Base-by-base conservation (phyloP, 2,797 vertebrate genomes). In the Gobionotothen gibberifrons region DNA sequence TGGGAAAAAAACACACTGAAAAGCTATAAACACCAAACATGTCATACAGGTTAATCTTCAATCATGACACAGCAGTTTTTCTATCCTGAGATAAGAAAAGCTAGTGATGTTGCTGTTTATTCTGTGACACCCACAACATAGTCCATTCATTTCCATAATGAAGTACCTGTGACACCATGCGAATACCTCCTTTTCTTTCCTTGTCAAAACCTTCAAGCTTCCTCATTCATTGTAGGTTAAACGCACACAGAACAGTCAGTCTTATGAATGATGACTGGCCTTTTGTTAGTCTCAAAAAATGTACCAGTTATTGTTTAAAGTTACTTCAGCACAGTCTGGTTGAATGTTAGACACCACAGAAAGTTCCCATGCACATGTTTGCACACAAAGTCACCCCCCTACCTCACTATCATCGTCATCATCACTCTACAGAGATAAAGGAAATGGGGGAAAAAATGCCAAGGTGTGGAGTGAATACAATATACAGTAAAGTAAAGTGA, bases 331-430 rank as follows among this genome's bases (percentile, higher is more conserved):
- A 17, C 21, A 46, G 29, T 39, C 61, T 13, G 39, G 39, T 71
- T 61, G 48, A 71, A 55, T 66, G 68, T 83, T 82, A 91, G 80
- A 76, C 62, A 74, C 71, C 43, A 39, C 48, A 65, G 9, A 53
- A 40, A 67, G 51, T 29, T 76, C 49, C 26, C 86, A 83, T 86
- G 83, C 82, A 21, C 55, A 55, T 55, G 61, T 71, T 61, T 64
- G 53, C 67, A 78, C 60, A 83, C 83, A 79, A 10, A 60, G 84
- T 80, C 17, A 67, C 84, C 78, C 61, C 29, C 94, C 75, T 98
- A 98, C 97, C 97, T 98, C 96, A 63, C 84, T 75, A 69, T 97
- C 96, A 82, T 97, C 95, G 65, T 98, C 97, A 86, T 97, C 97
- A 92, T 99, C 97, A 14, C 96, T 98, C 97, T 99, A 95, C 40